Conservation (phyloP, 2,797 vertebrate genomes). For the Neosalanx taihuensis region DNA sequence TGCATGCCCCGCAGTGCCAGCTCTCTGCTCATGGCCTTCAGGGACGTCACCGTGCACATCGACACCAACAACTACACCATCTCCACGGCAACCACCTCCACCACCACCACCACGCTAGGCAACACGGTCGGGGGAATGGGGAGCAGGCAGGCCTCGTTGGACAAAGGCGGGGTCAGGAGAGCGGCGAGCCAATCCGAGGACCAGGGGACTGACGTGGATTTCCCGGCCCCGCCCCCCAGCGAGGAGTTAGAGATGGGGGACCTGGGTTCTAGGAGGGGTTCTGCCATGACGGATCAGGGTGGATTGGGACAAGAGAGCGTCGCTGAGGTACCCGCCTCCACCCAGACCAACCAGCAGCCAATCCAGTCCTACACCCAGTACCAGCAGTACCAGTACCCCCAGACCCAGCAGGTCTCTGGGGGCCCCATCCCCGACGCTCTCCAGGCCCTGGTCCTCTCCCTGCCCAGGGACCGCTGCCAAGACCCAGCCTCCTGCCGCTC, state of each 20-base stretch:
- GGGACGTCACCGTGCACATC: constrained; percentile 96
- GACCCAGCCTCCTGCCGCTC: constrained; percentile 91
- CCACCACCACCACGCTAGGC: constrained; percentile 89
- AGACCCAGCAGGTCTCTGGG: constrained; percentile 71
- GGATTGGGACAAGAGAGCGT: constrained; percentile 65
- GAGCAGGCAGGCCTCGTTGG: constrained; percentile 64
- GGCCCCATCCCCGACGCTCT: constrained; percentile 82
- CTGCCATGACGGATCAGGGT: constrained; percentile 53
- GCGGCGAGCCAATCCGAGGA: constrained; percentile 28
- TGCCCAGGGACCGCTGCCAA: constrained; percentile 94
- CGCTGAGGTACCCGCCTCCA: constrained; percentile 83
- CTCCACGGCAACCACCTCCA: constrained; percentile 80
- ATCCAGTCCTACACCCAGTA: constrained; percentile 72
- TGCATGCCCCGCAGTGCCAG: constrained; percentile 86
- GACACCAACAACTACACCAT: constrained; percentile 97
- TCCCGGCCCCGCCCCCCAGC: constrained; percentile 69
- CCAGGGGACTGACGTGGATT: constrained; percentile 60
- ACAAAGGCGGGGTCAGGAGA: constrained; percentile 32
- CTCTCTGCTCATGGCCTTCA: constrained; percentile 97
- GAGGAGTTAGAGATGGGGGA: constrained; percentile 71
- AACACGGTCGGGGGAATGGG: constrained; percentile 64
- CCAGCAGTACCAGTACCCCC: constrained; percentile 78
- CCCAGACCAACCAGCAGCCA: constrained; percentile 75
- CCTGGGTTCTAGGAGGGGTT: constrained; percentile 61
- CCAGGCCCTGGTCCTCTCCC: constrained; percentile 93